A percentile compares a stretch with the other conserved stretches of the same genome.
These are phyloP conservation scores for Microtus montanus DNA, from an alignment of 2,113 vertebrate genomes.

Conservation along the genomic window DNA sequence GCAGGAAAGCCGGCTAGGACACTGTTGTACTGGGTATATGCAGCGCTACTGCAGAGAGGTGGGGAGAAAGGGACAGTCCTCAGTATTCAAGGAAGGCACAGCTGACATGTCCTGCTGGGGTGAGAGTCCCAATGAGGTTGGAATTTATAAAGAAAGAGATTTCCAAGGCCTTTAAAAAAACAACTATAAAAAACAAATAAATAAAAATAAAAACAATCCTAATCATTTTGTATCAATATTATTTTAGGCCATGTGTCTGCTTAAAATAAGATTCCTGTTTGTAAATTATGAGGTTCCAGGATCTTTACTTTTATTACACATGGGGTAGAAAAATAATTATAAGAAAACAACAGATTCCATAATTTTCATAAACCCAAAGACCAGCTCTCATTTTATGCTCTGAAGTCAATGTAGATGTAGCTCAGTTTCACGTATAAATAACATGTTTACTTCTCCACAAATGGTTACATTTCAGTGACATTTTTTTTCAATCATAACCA, in stretches of 20 bases:
- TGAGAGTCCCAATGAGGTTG: background rate
- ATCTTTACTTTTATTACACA: background rate
- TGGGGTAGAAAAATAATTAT: conserved; percentile 33
- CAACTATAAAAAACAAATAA: no score
- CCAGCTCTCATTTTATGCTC: background rate
- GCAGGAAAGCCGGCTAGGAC: background rate
- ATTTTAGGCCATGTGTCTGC: conserved; percentile 11
- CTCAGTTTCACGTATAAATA: background rate
- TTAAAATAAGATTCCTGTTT: conserved; percentile 40
- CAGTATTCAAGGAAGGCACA: background rate
- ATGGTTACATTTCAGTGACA: background rate
- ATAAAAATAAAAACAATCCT: background rate
- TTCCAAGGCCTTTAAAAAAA: background rate
- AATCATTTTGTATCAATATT: background rate
- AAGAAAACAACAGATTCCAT: conserved; percentile 23
- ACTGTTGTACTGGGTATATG: accelerated
- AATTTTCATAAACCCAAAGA: conserved; percentile 50
- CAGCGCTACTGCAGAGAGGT: background rate
- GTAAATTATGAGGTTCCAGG: conserved; percentile 18
- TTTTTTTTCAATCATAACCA: background rate
- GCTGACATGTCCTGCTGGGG: background rate
- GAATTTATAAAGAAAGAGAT: conserved; percentile 19
- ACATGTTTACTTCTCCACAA: background rate
- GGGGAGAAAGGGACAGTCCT: background rate
- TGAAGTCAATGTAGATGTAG: conserved; percentile 1